phyloP scores from a whole-genome alignment of 2,113 vertebrate genomes.

The Gallinago undulata region DNA sequence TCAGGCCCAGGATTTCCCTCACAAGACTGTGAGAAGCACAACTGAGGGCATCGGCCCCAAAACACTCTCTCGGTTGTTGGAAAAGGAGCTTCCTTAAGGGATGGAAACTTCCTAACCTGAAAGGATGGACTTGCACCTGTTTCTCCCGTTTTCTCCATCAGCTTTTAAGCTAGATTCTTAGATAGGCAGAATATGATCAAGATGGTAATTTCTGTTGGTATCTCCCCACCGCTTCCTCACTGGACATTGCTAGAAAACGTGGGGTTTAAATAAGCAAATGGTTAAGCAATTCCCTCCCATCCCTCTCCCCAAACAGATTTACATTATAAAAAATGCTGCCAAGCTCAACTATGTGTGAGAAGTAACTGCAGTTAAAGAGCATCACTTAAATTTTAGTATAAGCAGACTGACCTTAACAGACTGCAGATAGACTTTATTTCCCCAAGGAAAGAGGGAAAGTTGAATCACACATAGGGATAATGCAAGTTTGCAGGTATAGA shows the following conservation, averaged over 20 bases:
- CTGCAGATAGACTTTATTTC: background rate
- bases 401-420: background rate
- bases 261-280: background rate
- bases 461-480: background rate
- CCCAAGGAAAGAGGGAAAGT: background rate
- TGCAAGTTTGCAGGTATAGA: background rate
- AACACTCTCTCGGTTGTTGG: background rate
- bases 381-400: background rate
- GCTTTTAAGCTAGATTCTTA: background rate
- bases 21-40: background rate
- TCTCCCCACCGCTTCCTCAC: background rate
- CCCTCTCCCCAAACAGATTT: background rate
- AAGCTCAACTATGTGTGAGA: background rate
- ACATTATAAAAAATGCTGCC: background rate
- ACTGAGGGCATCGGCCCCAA: background rate
- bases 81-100: background rate
- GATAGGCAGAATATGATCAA: background rate
- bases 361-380: background rate
- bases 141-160: background rate
- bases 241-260: background rate
- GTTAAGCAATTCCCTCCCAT: background rate
- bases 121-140: background rate
- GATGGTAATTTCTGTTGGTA: background rate
- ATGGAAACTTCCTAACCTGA: background rate
- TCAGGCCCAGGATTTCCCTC: background rate